Conservation (phyloP, 2,113 vertebrate genomes). For the Channa maculata region DNA sequence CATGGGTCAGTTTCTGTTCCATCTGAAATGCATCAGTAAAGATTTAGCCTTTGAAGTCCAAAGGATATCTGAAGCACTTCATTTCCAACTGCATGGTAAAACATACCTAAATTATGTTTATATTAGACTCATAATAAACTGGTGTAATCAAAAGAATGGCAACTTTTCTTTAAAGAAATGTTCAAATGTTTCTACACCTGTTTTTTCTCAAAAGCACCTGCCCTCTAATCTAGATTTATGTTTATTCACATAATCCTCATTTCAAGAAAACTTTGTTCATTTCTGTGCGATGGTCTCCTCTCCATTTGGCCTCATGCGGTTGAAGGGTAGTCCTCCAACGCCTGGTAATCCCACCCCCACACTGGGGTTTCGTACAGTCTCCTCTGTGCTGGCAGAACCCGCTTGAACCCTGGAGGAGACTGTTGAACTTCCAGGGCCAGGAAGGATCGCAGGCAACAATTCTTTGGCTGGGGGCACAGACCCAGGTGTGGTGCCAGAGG, state of each 20-base stretch:
- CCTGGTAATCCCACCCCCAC: constrained; percentile 80
- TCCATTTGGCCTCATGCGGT: constrained; percentile 89
- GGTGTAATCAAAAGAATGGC: constrained; percentile 22
- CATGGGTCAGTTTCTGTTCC: constrained; percentile 2
- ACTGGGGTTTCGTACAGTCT: constrained; percentile 82
- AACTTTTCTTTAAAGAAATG: constrained; percentile 9
- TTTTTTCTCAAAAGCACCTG: neutral
- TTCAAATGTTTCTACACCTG: constrained; percentile 14
- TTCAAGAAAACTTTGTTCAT: constrained; percentile 74
- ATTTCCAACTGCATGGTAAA: constrained; percentile 17
- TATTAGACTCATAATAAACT: constrained; percentile 20
- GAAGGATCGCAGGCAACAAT: constrained; percentile 65
- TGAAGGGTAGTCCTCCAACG: constrained; percentile 78
- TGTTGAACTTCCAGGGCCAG: constrained; percentile 63
- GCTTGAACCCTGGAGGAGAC: constrained; percentile 72
- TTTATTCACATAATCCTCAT: constrained; percentile 26
- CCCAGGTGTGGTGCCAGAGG: constrained; percentile 75
- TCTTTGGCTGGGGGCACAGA: constrained; percentile 74
- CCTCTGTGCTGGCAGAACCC: constrained; percentile 70
- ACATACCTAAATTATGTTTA: constrained; percentile 19
- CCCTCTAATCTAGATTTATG: constrained; percentile 21
- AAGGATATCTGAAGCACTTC: constrained; percentile 30
- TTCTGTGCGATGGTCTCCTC: constrained; percentile 89
- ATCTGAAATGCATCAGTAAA: constrained; percentile 23
- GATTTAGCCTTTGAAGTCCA: neutral